A percentile compares a stretch with the other conserved stretches of the same genome.
These are phyloP conservation scores for Chironomus riparius DNA, from an alignment of 2,888 invertebrate genomes.

Conservation along the genomic window DNA sequence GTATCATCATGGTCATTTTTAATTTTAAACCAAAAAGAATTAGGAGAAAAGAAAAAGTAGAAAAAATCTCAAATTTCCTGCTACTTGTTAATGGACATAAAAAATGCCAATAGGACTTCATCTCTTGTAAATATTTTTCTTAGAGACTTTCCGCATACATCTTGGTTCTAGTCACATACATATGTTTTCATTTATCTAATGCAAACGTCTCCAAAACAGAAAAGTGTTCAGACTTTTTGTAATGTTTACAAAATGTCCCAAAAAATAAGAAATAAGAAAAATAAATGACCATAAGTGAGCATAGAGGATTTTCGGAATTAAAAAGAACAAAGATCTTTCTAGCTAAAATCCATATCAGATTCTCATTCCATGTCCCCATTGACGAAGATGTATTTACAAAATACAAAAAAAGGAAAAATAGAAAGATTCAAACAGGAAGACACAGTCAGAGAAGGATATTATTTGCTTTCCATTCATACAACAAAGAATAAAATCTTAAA, in stretches of 20 bases:
- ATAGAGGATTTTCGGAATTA: background rate
- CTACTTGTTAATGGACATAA: background rate
- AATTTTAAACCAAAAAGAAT: too few species aligned
- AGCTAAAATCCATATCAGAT: slow-evolving; percentile 18
- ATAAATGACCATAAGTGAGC: background rate
- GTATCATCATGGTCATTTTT: too few species aligned
- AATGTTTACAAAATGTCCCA: slow-evolving; percentile 4
- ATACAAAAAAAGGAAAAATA: background rate
- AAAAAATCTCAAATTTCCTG: background rate
- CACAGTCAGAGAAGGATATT: slow-evolving; percentile 21
- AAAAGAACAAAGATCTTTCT: background rate
- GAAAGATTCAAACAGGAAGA: slow-evolving; percentile 26
- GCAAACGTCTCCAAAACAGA: too few species aligned
- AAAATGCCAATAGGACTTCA: slow-evolving; percentile 1
- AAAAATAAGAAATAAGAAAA: slow-evolving; percentile 10
- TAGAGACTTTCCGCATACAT: too few species aligned
- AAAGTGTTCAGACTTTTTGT: background rate
- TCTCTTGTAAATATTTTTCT: background rate
- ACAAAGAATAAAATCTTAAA: background rate
- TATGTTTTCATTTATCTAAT: background rate
- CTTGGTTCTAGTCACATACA: background rate
- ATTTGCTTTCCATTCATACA: slow-evolving; percentile 8
- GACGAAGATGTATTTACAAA: background rate
- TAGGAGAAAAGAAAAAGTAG: too few species aligned
- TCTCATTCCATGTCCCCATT: background rate